Evolutionary conservation across 1,140 invertebrate species (phyloP).

Genomic region (Myzus persicae): DNA sequence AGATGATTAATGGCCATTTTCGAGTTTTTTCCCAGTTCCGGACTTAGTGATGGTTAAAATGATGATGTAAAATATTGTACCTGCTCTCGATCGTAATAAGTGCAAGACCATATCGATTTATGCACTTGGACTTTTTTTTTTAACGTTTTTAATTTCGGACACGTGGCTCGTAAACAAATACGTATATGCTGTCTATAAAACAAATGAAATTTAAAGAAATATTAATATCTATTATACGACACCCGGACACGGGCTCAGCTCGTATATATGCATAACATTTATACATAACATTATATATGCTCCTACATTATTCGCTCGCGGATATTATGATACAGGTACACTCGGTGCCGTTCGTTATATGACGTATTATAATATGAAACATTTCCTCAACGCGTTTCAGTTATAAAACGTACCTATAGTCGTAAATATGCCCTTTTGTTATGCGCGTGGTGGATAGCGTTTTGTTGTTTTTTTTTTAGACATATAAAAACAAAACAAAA

Average conservation of each 20-base stretch:
- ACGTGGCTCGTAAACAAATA: not conserved
- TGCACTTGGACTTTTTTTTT: not conserved
- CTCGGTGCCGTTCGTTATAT: not conserved
- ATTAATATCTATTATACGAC: too few species aligned
- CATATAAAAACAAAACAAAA: not conserved
- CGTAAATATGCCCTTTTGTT: constrained; percentile 28
- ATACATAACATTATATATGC: not conserved
- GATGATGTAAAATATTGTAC: not conserved
- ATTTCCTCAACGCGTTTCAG: not conserved
- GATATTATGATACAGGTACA: constrained; percentile 12
- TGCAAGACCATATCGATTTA: not conserved
- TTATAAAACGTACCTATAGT: constrained; percentile 22
- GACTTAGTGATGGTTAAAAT: not conserved
- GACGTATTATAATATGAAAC: not conserved
- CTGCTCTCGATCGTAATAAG: not conserved
- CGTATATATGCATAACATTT: not conserved
- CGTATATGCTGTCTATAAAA: too few species aligned
- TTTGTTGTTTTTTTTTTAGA: not conserved
- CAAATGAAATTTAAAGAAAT: not conserved
- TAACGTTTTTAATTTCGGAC: not conserved
- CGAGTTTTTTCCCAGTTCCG: not conserved
- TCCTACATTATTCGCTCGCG: not conserved
- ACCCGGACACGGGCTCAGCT: not conserved
- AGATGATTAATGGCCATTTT: not conserved
- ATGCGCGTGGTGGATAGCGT: not conserved